Evolutionary conservation across 2,888 invertebrate genomes (phyloP).

Genomic region (Drosophila kambysellisi): DNA sequence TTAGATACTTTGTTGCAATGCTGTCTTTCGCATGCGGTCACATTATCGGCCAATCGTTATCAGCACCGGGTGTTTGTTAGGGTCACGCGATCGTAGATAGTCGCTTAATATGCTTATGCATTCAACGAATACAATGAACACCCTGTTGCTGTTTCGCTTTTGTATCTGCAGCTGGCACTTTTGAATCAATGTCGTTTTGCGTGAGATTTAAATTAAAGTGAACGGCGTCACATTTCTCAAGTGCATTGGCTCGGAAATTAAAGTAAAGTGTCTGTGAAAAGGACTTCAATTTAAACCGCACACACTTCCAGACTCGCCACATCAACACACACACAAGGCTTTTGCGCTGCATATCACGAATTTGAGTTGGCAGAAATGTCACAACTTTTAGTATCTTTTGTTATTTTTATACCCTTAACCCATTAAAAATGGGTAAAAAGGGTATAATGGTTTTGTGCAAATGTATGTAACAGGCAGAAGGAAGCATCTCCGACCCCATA

Average conservation of each 20-base stretch:
- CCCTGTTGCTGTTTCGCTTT: neutral
- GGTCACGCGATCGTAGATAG: conserved; percentile 6
- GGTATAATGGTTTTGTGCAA: too few relatives aligned
- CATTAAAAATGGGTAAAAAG: too few relatives aligned
- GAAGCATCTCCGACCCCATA: too few relatives aligned
- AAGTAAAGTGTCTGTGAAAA: conserved; percentile 40
- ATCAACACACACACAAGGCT: conserved; percentile 8
- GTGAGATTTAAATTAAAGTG: conserved; percentile 15
- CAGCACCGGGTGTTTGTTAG: neutral
- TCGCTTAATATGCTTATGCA: neutral
- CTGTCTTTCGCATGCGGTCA: neutral
- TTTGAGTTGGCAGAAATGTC: neutral
- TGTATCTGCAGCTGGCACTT: neutral
- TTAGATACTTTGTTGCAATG: neutral
- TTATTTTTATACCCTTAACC: too few relatives aligned
- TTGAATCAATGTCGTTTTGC: neutral
- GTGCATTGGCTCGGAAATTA: conserved; percentile 29
- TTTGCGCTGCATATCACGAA: conserved; percentile 11
- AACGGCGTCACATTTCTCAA: conserved; percentile 16
- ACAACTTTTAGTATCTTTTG: neutral
- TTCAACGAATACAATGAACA: neutral
- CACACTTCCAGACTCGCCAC: conserved; percentile 8
- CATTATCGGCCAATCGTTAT: conserved; percentile 10
- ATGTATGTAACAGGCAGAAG: too few relatives aligned
- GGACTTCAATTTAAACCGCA: conserved; percentile 32